Conservation (phyloP, 2,113 vertebrate species). For the Crocuta crocuta region DNA sequence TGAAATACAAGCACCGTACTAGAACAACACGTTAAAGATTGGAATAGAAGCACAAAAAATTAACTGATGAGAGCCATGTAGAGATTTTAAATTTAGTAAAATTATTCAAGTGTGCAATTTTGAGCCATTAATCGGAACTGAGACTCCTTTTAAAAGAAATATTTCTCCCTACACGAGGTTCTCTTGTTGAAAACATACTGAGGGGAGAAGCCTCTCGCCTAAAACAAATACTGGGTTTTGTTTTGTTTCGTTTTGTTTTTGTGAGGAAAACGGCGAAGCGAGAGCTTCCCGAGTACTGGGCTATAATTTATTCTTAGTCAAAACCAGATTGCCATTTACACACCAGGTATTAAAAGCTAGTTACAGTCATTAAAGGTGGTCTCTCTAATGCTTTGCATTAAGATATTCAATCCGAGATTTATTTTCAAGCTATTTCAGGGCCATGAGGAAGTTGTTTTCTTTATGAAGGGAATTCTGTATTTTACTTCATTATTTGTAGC, state of each 20-base stretch:
- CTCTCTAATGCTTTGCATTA: constrained; percentile 51
- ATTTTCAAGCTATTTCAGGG: constrained; percentile 61
- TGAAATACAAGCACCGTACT: constrained; percentile 60
- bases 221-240: constrained; percentile 44
- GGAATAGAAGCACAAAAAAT: constrained; percentile 35
- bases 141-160: constrained; percentile 29
- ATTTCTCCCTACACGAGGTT: neutral
- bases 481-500: constrained; percentile 78
- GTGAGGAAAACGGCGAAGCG: constrained; percentile 42
- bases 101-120: constrained; percentile 56
- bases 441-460: constrained; percentile 59
- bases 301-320: constrained; percentile 71
- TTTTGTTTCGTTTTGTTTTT: neutral
- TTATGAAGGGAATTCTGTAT: constrained; percentile 69
- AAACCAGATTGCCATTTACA: constrained; percentile 65
- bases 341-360: constrained; percentile 48
- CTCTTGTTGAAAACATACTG: constrained; percentile 12
- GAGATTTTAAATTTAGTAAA: constrained; percentile 68
- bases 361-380: constrained; percentile 70
- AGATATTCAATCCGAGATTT: constrained; percentile 61
- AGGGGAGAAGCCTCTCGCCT: constrained; percentile 31
- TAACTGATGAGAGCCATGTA: neutral
- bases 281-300: neutral
- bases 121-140: constrained; percentile 60
- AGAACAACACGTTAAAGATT: constrained; percentile 38